phyloP scores from a whole-genome alignment of 2,113 vertebrate species.

The Sturnus vulgaris region DNA sequence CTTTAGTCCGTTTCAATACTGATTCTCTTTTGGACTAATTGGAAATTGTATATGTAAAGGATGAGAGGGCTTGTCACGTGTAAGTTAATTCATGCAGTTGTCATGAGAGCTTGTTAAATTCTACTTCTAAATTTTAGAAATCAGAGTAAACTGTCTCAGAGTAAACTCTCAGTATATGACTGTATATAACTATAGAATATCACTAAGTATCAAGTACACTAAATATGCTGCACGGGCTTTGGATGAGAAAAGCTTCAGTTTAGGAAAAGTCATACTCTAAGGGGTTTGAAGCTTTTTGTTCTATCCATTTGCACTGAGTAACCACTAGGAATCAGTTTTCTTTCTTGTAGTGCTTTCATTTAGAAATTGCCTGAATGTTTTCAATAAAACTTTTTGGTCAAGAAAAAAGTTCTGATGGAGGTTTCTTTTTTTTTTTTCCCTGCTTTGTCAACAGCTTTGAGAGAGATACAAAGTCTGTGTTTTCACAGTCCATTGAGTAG shows the following conservation, averaged over 20 bases:
- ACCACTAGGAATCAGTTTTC: fast-evolving
- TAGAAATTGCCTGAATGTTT: not conserved
- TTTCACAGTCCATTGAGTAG: not conserved
- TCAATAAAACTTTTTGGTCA: not conserved
- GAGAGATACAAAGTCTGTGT: not conserved
- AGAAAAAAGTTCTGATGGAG: not conserved
- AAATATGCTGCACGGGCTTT: not conserved
- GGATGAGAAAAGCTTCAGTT: not conserved
- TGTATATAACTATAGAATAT: not conserved
- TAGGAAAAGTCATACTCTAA: not conserved
- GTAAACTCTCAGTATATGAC: not conserved
- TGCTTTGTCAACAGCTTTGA: not conserved
- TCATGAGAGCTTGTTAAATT: not conserved
- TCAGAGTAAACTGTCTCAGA: not conserved
- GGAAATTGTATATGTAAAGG: not conserved
- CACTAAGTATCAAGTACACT: not conserved
- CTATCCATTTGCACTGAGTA: not conserved
- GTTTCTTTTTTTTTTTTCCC: not conserved
- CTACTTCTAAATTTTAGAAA: not conserved
- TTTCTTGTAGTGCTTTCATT: not conserved
- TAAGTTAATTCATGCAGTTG: not conserved
- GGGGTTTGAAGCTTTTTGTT: not conserved
- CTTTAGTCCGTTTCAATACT: not conserved
- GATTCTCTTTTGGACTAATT: not conserved
- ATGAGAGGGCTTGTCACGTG: not conserved